Evolutionary conservation across 2,888 invertebrate species (phyloP), one percentile per base, ranked within the genome.

Genomic region (Athetis lepigone): DNA sequence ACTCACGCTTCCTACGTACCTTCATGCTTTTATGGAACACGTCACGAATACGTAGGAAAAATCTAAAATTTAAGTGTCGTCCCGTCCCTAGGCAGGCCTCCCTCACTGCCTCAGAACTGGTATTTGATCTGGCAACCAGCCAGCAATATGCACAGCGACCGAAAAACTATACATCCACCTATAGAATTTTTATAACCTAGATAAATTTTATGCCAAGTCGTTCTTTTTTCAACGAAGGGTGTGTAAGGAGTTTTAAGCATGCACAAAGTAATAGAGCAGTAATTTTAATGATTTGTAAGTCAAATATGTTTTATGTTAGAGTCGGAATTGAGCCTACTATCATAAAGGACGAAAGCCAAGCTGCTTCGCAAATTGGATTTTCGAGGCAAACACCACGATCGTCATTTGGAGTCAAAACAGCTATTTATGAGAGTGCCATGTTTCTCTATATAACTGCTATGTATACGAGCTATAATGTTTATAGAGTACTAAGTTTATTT

Each of bases 51-150:
- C 58, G 70, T 70, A 55, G 62, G 74, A 78, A 88, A 86, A 88
- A 87, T 86, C 86, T 90, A 86, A 91, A 91, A 92, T 92, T 86
- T 89, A 88, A 90, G 90, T 89, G 90, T 89, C 87, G 84, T 77
- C 84, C 83, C 85, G 86, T 89, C 81, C 77, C 84, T 63, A 67
- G 75, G 65, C 81, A 77, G 69, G 70, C 82, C 79, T 79, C 75
- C 71, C 81, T 82, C 82, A 82, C 83, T 84, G 82, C 62, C 65
- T 82, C 81, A 81, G 80, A 83, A 81, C 81, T 82, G 81, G 83
- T 85, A 91, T 92, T 91, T 88, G 88, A 85, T 85, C 89, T 93
- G 93, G 93, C 92, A 80, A 29, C 37, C 52, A 29, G 90, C 93
- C 93, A 93, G 89, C 87, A 88, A 90, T 91, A 90, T 89, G 89